A percentile compares a stretch with the other conserved stretches of the same genome.
These are phyloP conservation scores for Drosophila ezoana DNA, from an alignment of 2,888 invertebrate genomes.

Conservation along the genomic window DNA sequence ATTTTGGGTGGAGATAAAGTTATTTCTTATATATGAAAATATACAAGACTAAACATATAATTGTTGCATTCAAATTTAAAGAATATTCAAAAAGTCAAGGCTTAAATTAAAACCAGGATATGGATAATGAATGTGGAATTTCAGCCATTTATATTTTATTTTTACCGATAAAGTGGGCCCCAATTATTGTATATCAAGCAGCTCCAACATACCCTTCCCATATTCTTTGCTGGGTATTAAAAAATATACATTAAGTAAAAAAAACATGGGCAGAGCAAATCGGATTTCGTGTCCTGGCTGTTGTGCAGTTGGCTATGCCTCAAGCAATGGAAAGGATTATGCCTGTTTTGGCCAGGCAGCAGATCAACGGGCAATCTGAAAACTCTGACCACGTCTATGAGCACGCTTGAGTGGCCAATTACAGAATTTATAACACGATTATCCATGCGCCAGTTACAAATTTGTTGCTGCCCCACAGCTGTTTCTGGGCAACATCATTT, in stretches of 20 bases:
- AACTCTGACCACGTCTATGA: conserved; percentile 28
- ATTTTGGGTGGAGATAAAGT: no score
- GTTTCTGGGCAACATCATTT: conserved; percentile 35
- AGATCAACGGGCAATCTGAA: conserved; percentile 2
- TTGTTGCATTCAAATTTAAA: no score
- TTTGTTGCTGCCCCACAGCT: conserved; percentile 16
- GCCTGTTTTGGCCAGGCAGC: conserved; percentile 1
- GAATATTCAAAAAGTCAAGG: no score
- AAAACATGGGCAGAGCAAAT: conserved; percentile 9
- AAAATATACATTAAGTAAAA: not conserved
- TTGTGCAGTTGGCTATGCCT: not conserved
- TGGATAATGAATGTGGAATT: no score
- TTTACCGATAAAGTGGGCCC: no score
- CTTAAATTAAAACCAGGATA: no score
- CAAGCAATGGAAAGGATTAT: conserved; percentile 38
- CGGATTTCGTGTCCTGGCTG: conserved; percentile 21
- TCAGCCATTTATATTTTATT: no score
- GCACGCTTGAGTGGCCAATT: conserved; percentile 66
- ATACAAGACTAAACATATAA: no score
- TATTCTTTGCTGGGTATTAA: conserved; percentile 1
- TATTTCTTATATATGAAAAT: no score
- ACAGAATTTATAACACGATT: conserved; percentile 70
- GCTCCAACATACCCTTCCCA: not conserved
- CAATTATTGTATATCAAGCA: no score
- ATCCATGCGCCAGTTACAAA: conserved; percentile 49